Evolutionary conservation across 2,113 vertebrate genomes (phyloP).

Genomic region (Xerus inauris): DNA sequence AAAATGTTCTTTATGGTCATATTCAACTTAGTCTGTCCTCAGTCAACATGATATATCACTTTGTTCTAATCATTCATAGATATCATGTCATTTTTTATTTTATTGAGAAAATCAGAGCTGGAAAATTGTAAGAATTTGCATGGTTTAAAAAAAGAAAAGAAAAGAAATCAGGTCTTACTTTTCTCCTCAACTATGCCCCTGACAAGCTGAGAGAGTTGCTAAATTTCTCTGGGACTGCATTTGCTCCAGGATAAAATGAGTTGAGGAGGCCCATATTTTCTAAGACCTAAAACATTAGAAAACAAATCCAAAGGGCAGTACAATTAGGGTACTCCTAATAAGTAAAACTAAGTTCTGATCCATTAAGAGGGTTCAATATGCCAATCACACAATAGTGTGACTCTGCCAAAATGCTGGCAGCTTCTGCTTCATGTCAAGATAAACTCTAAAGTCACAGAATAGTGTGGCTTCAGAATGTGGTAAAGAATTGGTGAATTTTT

Average conservation of each 20-base stretch:
- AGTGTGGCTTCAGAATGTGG: background rate
- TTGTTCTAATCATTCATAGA: background rate
- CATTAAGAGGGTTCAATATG: background rate
- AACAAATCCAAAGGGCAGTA: background rate
- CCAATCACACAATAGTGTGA: background rate
- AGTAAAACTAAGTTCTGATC: background rate
- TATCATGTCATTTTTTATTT: background rate
- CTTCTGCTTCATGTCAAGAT: background rate
- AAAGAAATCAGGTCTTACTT: background rate
- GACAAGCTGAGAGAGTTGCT: background rate
- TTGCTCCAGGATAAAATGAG: background rate
- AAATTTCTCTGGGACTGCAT: background rate
- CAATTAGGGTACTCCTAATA: background rate
- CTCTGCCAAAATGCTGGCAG: background rate
- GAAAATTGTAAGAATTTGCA: background rate
- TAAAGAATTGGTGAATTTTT: background rate
- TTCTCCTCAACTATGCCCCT: background rate
- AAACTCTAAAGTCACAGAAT: constrained; percentile 4
- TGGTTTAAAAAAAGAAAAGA: background rate
- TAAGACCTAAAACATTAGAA: background rate
- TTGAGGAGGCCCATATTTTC: background rate
- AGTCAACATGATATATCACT: background rate
- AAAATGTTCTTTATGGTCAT: background rate
- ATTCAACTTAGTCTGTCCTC: background rate
- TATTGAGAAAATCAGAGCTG: background rate